Evolutionary conservation across 1,140 invertebrate species (phyloP), one percentile per base, ranked within the genome.

Genomic region (Elysia chlorotica): DNA sequence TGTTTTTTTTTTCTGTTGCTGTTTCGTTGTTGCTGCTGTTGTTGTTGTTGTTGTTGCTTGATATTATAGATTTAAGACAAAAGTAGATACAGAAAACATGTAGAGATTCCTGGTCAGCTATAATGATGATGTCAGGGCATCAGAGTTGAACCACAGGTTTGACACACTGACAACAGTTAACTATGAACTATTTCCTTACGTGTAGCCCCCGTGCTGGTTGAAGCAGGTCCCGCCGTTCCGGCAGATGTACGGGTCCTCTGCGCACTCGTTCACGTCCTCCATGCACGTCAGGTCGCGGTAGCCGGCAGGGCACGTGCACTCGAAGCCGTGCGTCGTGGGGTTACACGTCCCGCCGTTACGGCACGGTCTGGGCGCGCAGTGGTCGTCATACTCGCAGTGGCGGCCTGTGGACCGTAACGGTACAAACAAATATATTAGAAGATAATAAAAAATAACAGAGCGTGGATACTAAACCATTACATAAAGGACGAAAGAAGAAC

Each of bases 181-280:
- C 28, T 6, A 63, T 10, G 25, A 30, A 41, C 23, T 28, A 21
- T 57, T 36, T 17, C 77, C 83, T 93, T 89, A 97, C 96, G 95
- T 85, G 90, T 91, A 82, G 92, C 93, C 89, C 94, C 98, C 78
- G 90, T 91, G 88, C 93, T 96, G 81, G 93, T 92, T 85, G 0
- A 76, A 63, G 88, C 96, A 98, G 30, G 89, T 90, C 74, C 95
- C 96, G 59, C 93, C 95, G 87, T 99, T 96, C 79, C 91, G 88
- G 86, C 96, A 97, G 1, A 95, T 94, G 61, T 92, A 95, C 3
- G 95, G 75, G 35, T 81, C 76, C n/a, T 80, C 89, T 10, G 54
- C 57, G 86, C 96, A 98, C 86, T 98, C 96, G 85, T 96, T 91
- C 54, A 97, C 93, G 88, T 98, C 96, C 71, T 94, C 92, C 62